These are phyloP conservation scores for Astropecten irregularis DNA, from an alignment of 53 echinoderm and acorn worm genomes.

Conservation along the genomic window DNA sequence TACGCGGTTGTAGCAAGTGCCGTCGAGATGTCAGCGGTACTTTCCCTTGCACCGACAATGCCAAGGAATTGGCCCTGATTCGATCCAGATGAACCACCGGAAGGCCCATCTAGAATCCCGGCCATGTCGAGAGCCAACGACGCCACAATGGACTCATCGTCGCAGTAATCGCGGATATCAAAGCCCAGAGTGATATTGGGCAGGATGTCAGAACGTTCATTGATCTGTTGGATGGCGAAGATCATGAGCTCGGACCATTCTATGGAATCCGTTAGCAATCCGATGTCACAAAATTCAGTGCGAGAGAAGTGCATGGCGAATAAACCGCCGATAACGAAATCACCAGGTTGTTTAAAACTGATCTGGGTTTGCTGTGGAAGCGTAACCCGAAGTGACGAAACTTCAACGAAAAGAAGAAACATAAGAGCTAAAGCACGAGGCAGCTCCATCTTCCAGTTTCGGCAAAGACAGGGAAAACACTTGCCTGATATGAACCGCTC, in stretches of 20 bases:
- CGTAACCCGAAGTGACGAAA: too few relatives aligned
- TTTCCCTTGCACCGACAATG: slow-evolving; percentile 30
- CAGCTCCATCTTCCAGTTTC: too few relatives aligned
- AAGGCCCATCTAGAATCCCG: background rate
- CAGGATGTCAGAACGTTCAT: slow-evolving; percentile 69
- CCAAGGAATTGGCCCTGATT: slow-evolving; percentile 26
- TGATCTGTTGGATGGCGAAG: slow-evolving; percentile 76
- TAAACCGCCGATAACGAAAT: slow-evolving; percentile 32
- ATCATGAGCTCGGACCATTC: slow-evolving; percentile 68
- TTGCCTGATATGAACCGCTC: too few relatives aligned
- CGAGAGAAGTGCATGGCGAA: slow-evolving; percentile 13
- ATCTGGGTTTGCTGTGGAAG: background rate
- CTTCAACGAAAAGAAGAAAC: too few relatives aligned
- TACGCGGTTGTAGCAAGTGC: slow-evolving; percentile 7
- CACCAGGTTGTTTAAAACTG: slow-evolving; percentile 11
- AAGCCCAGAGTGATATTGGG: slow-evolving; percentile 81
- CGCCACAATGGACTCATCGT: slow-evolving; percentile 16
- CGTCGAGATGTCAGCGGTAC: slow-evolving; percentile 14
- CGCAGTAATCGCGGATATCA: slow-evolving; percentile 36
- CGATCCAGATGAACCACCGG: background rate
- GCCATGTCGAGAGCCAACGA: slow-evolving; percentile 6
- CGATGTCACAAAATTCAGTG: background rate
- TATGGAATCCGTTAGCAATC: background rate
- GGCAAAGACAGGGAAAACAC: too few relatives aligned
- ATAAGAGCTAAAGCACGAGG: too few relatives aligned